Evolutionary conservation across 2,888 invertebrate genomes (phyloP).

Genomic region (Hydropsyche betteni): DNA sequence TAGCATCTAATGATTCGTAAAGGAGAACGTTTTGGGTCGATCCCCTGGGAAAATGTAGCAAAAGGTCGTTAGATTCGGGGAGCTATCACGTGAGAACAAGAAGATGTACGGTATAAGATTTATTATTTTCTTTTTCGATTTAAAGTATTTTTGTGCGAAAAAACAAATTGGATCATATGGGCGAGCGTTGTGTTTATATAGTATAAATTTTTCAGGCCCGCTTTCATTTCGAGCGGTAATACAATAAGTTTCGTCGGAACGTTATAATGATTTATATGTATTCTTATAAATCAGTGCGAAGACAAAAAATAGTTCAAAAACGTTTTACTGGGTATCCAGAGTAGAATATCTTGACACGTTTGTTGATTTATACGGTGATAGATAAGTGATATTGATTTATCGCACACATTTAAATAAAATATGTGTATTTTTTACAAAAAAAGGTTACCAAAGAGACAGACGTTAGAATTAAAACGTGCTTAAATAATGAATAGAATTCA

Average conservation of each 20-base stretch:
- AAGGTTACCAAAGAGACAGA: not conserved
- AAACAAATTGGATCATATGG: slow-evolving; percentile 9
- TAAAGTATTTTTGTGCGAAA: not conserved
- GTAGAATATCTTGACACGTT: slow-evolving; percentile 19
- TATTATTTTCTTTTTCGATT: not conserved
- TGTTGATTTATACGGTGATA: slow-evolving; percentile 28
- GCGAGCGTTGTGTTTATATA: not conserved
- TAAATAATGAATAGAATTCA: too few relatives aligned
- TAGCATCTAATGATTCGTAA: slow-evolving; percentile 42
- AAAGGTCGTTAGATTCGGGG: slow-evolving; percentile 6
- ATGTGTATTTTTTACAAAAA: not conserved
- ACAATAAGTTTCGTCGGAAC: slow-evolving; percentile 9
- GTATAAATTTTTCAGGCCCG: not conserved
- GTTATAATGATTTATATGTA: slow-evolving; percentile 34
- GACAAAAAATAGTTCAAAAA: slow-evolving; percentile 35
- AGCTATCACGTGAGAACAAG: not conserved
- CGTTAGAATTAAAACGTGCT: too few relatives aligned
- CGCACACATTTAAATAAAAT: slow-evolving; percentile 14
- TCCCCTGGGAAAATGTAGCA: slow-evolving; percentile 23
- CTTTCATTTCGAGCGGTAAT: slow-evolving; percentile 3
- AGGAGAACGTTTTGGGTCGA: slow-evolving; percentile 26
- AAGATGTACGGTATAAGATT: not conserved
- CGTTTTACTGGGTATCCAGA: slow-evolving; percentile 17
- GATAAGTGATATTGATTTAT: slow-evolving; percentile 36
- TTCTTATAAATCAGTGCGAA: slow-evolving; percentile 34